Evolutionary conservation across 2,113 vertebrate genomes (phyloP).

Genomic region (Syrrhaptes paradoxus): DNA sequence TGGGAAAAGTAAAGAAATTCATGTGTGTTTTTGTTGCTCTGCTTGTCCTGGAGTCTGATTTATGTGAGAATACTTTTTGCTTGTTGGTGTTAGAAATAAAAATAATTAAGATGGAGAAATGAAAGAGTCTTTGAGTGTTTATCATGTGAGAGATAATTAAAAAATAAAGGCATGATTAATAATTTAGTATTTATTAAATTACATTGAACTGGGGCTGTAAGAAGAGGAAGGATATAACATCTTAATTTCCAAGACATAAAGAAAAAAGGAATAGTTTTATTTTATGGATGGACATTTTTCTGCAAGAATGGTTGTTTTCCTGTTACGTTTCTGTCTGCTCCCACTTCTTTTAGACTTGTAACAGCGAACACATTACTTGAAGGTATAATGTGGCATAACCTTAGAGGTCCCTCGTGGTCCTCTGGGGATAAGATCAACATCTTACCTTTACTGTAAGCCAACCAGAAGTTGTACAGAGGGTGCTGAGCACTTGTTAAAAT

Average conservation of each 20-base stretch:
- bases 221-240: not conserved
- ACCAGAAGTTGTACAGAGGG: not conserved
- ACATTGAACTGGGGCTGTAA: not conserved
- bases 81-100: not conserved
- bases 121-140: not conserved
- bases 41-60: not conserved
- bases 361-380: not conserved
- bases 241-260: not conserved
- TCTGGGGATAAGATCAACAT: not conserved
- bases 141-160: not conserved
- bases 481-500: not conserved
- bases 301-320: not conserved
- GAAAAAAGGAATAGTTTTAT: not conserved
- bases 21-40: not conserved
- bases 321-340: not conserved
- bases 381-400: not conserved
- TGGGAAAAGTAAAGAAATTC: not conserved
- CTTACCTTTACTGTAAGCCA: not conserved
- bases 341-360: not conserved
- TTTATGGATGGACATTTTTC: not conserved
- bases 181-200: not conserved
- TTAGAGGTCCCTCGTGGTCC: not conserved
- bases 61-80: not conserved
- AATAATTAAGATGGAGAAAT: not conserved
- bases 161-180: not conserved